A percentile compares a stretch with the other conserved stretches of the same genome.
Conservation (phyloP, 2,113 vertebrate species). For the Scytalopus superciliaris region DNA sequence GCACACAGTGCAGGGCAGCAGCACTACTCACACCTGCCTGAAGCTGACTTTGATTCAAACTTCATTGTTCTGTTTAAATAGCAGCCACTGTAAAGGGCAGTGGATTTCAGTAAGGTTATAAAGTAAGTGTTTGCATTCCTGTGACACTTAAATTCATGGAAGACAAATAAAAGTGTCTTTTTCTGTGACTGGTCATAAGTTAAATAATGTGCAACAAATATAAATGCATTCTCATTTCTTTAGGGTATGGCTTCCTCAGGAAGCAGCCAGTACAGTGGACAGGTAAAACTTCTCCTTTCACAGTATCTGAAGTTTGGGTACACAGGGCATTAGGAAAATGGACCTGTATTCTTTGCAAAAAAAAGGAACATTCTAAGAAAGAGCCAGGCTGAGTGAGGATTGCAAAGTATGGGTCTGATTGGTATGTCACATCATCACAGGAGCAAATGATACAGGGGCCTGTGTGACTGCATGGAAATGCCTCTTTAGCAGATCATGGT, state of each 20-base stretch:
- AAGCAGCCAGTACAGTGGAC: slow-evolving; percentile 15
- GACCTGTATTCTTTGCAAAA: accelerated
- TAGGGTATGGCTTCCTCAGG: neutral
- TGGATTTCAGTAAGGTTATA: neutral
- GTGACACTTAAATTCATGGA: neutral
- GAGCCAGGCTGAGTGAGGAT: neutral
- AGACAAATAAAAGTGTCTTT: neutral
- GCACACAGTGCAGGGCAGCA: neutral
- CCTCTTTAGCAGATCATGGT: neutral
- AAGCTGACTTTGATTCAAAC: neutral
- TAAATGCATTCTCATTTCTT: neutral
- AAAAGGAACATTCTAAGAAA: neutral
- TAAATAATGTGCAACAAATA: neutral
- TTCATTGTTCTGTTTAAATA: neutral
- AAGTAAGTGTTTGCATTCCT: neutral
- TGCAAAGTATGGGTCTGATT: neutral
- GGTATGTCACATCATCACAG: neutral
- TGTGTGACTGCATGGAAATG: neutral
- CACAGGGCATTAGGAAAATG: neutral
- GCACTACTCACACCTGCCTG: neutral
- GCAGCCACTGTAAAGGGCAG: neutral
- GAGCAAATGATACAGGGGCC: neutral
- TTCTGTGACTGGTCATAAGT: neutral
- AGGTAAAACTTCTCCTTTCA: neutral
- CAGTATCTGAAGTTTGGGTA: neutral